Evolutionary conservation across 2,888 invertebrate species (phyloP).

Genomic region (Cheilosia soror): DNA sequence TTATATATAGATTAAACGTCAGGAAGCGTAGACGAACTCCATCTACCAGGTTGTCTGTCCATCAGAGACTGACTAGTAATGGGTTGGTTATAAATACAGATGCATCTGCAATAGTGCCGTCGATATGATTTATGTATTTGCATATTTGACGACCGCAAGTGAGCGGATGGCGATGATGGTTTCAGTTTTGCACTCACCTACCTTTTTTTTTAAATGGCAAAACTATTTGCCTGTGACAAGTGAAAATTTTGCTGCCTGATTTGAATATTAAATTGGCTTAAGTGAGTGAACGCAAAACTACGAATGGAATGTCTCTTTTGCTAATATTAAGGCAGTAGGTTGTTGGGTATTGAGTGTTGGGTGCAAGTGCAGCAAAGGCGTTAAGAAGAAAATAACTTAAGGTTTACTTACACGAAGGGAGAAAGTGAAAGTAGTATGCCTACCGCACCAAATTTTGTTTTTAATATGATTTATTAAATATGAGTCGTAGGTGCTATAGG

Average conservation of each 20-base stretch:
- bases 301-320: constrained; percentile 47
- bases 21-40: constrained; percentile 16
- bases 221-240: constrained; percentile 64
- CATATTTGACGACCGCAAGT: constrained; percentile 35
- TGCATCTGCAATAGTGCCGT: constrained; percentile 7
- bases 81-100: constrained; percentile 5
- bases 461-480: neutral
- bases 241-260: constrained; percentile 64
- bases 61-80: neutral
- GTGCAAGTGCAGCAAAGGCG: constrained; percentile 32
- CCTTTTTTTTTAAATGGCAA: constrained; percentile 49
- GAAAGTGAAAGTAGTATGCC: constrained; percentile 56
- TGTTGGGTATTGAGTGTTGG: constrained; percentile 1
- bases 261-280: constrained; percentile 61
- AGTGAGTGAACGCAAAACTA: constrained; percentile 26
- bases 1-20: neutral
- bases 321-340: constrained; percentile 23
- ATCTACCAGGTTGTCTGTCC: neutral
- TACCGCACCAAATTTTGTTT: constrained; percentile 17
- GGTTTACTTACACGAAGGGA: constrained; percentile 37
- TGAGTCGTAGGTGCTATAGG: neutral
- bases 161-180: constrained; percentile 17
- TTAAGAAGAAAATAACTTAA: constrained; percentile 1
- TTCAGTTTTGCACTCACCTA: constrained; percentile 37
- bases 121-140: constrained; percentile 39